Conservation (phyloP, 2,113 vertebrate species). For the Tympanuchus pallidicinctus region DNA sequence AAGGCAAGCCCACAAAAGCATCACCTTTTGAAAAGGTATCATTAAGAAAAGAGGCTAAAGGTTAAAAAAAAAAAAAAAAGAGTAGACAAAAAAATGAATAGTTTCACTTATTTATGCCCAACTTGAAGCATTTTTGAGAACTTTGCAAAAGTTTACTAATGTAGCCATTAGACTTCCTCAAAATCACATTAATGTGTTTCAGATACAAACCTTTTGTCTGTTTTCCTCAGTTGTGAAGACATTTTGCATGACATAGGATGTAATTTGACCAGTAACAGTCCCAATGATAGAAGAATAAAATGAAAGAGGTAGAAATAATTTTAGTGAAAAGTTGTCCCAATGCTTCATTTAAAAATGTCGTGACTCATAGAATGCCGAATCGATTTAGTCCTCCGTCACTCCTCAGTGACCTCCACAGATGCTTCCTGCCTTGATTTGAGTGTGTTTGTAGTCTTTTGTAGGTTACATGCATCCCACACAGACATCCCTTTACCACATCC, state of each 20-base stretch:
- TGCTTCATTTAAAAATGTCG: background rate
- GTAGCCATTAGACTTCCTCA: background rate
- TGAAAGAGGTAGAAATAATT: background rate
- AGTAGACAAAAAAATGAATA: background rate
- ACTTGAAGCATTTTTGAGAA: background rate
- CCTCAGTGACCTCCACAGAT: slow-evolving; percentile 55
- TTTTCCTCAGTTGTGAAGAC: background rate
- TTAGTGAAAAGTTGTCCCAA: background rate
- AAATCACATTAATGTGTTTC: background rate
- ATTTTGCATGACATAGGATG: background rate
- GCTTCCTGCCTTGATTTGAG: slow-evolving; percentile 54
- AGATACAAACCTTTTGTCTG: background rate
- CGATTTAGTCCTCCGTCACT: background rate
- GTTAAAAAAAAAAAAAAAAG: fast-evolving
- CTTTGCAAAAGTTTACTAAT: background rate
- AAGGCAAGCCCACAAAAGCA: background rate
- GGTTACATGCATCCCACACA: slow-evolving; percentile 6
- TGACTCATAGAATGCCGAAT: background rate
- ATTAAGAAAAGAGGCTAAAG: background rate
- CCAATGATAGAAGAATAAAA: background rate
- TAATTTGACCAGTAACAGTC: background rate
- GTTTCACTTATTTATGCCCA: background rate
- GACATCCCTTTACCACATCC: slow-evolving; percentile 59
- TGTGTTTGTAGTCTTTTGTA: slow-evolving; percentile 50
- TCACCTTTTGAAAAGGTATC: background rate